Evolutionary conservation across 1,140 invertebrate genomes (phyloP), one percentile per base, ranked within the genome.

Genomic region (Cataglyphis hispanica): DNA sequence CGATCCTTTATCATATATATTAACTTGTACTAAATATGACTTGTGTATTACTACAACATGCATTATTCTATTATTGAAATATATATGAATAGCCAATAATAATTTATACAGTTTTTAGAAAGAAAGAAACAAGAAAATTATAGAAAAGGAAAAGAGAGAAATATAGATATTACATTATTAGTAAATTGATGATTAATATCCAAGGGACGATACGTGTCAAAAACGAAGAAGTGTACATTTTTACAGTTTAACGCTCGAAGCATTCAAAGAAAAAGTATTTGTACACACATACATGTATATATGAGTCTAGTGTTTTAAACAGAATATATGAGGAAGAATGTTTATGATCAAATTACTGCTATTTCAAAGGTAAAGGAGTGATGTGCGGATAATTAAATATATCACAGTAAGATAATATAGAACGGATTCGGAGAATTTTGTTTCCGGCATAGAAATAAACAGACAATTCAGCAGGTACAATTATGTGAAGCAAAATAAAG

Each of bases 191-290:
- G 61, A 37, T 75, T 86, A 78, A 86, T 70, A 58, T 92, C 92
- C 92, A 88, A 93, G 92, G 85, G 93, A 94, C 93, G 92, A 95
- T 94, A 93, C 92, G 94, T 90, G 91, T 91, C 89, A 91, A 92
- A 93, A 94, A 94, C 91, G 91, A 93, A 93, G 91, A 92, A 87
- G 87, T 92, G 87, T 83, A 56, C 13, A 4, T 78, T 70, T 70
- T 43, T 66, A 43, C 40, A 43, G 25, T 31, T 61, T 34, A 72
- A 56, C 27, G 66, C 37, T 77, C 16, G 16, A 87, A 66, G 43
- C 56, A 27, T 64, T 43, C 60, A 50, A 86, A 85, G 85, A 81
- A 81, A 76, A 87, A 83, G n/a, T 81, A 83, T 53, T 78, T 60
- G 31, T 50, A 46, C 58, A 64, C 34, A 72, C 66, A 69, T 74